Base-by-base conservation (phyloP, 2,888 invertebrate genomes). In the Dryobota labecula region DNA sequence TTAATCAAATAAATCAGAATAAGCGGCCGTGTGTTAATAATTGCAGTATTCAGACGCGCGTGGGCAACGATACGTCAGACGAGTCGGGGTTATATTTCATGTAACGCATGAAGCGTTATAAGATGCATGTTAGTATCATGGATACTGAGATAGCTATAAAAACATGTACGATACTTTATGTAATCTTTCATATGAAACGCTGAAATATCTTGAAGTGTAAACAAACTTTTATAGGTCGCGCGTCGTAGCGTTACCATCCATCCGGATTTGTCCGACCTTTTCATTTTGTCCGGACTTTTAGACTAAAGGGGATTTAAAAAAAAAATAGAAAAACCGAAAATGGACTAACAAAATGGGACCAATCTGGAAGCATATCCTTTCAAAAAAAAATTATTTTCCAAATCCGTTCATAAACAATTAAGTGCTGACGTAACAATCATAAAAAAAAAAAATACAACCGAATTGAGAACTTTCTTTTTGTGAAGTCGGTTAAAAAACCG, bases 1-100 rank as follows among this genome's bases (percentile, higher is more conserved):
- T 67, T 38, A 58, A 60, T 66, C 9, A 24, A 61, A 82, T 82
- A 82, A 78, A 82, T 72, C 64, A 81, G 66, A 67, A 27, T 4
- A 67, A 20, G 51, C 24, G 38, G 38, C 60, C 45, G 63, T 64
- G 77, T 70, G 60, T 53, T 76, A 57, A 51, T 66, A 54, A 70
- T 66, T 76, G 58, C 56, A 33, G 58, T 56, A 70, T 51, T 13
- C 51, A 38, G 43, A 47, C 13, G 45, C 53, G 70, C 54, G 82
- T 81, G 70, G 82, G 71, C 43, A 66, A 60, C 60, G 66, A 63
- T 60, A 51, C 61, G 41, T 36, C 63, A 38, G 33, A 18, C 41
- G 24, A 38, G 33, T 15, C 41, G 24, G 71, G 54, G 54, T 64
- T 56, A 62, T 81, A 71, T 76, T 67, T 77, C 82, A 71, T 53